A percentile compares a stretch with the other conserved stretches of the same genome.
These are phyloP conservation scores for Calliscelio sp. DNA, from an alignment of 2,888 invertebrate species.

Conservation along the genomic window DNA sequence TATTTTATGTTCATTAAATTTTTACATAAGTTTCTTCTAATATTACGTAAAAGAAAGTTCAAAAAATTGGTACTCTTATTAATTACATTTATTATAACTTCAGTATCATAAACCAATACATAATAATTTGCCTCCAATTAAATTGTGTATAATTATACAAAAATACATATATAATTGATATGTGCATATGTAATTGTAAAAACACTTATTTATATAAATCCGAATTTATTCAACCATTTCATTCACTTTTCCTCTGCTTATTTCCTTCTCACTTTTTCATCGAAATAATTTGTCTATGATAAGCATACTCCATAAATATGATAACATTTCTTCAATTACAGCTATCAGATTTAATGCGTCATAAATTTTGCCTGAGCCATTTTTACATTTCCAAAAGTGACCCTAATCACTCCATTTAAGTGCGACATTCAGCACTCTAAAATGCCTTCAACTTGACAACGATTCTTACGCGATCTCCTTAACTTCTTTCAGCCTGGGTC, in stretches of 20 bases:
- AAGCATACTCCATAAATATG: too few species aligned
- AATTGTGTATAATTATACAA: too few species aligned
- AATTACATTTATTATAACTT: too few species aligned
- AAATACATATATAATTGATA: too few species aligned
- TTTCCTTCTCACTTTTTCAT: not conserved
- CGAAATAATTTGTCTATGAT: too few species aligned
- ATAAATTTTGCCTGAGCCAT: not conserved
- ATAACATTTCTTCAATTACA: not conserved
- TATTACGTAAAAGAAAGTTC: not conserved
- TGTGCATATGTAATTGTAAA: too few species aligned
- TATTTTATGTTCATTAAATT: constrained; percentile 17
- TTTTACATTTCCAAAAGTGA: not conserved
- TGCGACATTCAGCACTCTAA: constrained; percentile 11
- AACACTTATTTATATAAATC: too few species aligned
- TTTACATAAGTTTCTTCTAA: not conserved
- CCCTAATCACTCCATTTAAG: constrained; percentile 2
- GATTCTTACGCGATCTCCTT: constrained; percentile 47
- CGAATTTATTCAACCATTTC: too few species aligned
- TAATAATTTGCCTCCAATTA: too few species aligned
- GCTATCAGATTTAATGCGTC: not conserved
- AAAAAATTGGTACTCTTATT: too few species aligned
- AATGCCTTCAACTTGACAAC: constrained; percentile 42
- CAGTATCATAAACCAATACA: too few species aligned
- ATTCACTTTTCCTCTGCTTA: too few species aligned
- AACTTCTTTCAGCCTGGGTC: constrained; percentile 93